Evolutionary conservation across 2,888 invertebrate species (phyloP).

Genomic region (Venusia cambrica): DNA sequence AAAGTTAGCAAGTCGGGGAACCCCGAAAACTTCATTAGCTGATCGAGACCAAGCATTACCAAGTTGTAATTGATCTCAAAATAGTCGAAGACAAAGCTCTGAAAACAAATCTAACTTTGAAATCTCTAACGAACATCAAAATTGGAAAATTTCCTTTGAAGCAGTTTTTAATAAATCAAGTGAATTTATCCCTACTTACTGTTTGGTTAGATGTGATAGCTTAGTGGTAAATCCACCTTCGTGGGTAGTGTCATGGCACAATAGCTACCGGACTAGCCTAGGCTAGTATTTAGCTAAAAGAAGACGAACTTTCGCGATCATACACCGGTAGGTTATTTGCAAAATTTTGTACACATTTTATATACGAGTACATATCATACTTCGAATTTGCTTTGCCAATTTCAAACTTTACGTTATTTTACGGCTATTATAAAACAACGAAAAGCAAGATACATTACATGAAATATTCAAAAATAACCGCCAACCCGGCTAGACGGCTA

Average conservation of each 20-base stretch:
- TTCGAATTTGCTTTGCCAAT: too few relatives aligned
- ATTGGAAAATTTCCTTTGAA: conserved; percentile 4
- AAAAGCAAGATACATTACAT: conserved; percentile 10
- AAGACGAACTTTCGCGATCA: too few relatives aligned
- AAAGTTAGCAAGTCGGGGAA: conserved; percentile 6
- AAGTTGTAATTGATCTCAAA: conserved; percentile 10
- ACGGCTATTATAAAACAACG: too few relatives aligned
- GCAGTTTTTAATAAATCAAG: not conserved
- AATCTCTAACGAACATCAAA: not conserved
- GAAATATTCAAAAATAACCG: conserved; percentile 18
- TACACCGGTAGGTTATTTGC: too few relatives aligned
- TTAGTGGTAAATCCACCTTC: conserved; percentile 1
- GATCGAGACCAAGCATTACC: conserved; percentile 3
- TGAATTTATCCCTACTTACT: conserved; percentile 5
- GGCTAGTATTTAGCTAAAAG: too few relatives aligned
- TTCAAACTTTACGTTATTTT: too few relatives aligned
- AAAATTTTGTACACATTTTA: too few relatives aligned
- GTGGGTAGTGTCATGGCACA: too few relatives aligned
- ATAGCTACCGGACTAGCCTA: too few relatives aligned
- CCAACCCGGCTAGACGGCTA: conserved; percentile 12
- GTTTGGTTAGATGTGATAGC: not conserved
- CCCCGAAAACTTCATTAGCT: conserved; percentile 10
- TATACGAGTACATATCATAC: too few relatives aligned
- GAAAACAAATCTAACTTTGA: conserved; percentile 6
- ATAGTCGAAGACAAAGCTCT: conserved; percentile 7